Evolutionary conservation across 2,888 invertebrate species (phyloP), one percentile per base, ranked within the genome.

Genomic region (Phasia obesa): DNA sequence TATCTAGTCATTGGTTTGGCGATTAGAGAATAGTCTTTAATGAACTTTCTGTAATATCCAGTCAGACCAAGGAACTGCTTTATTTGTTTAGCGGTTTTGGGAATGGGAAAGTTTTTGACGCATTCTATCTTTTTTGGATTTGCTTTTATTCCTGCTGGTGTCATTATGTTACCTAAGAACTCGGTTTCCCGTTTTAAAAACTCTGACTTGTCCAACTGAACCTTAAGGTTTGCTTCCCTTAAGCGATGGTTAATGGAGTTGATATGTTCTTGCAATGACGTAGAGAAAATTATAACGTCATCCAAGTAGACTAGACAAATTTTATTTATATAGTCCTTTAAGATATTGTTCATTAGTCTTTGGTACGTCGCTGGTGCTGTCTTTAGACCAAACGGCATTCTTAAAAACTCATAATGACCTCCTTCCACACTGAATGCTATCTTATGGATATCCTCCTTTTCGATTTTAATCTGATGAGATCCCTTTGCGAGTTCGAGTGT

Each of bases 311-410:
- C 84, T 6, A 85, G 25, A 44, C 84, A 84, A 7, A 53, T 79
- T 57, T 80, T 82, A 25, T 76, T 78, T 9, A 85, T 82, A 4
- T 71, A 62, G 15, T 83, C 80, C 17, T 42, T 60, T 0, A 86
- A 35, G 1, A 86, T 35, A 21, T 74, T 76, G 49, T 86, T 84
- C 73, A 85, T 85, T 13, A 82, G 27, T n/a, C 84, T 49, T 70
- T 85, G 84, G 35, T 86, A 86, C 1, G 85, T 86, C 5, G 85
- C 81, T 51, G 86, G 81, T 9, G 84, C 85, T 55, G 84, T 85
- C 70, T 86, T 85, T 17, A 85, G 44, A 0, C 84, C 85, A 65
- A 86, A 84, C 6, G 85, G 82, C 85, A 85, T 85, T 67, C 85
- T 31, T 2, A 81, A 15, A 25, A 78, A 85, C 38, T 86, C 85